Conservation (phyloP, 2,888 invertebrate species). For the Agrotis ipsilon region DNA sequence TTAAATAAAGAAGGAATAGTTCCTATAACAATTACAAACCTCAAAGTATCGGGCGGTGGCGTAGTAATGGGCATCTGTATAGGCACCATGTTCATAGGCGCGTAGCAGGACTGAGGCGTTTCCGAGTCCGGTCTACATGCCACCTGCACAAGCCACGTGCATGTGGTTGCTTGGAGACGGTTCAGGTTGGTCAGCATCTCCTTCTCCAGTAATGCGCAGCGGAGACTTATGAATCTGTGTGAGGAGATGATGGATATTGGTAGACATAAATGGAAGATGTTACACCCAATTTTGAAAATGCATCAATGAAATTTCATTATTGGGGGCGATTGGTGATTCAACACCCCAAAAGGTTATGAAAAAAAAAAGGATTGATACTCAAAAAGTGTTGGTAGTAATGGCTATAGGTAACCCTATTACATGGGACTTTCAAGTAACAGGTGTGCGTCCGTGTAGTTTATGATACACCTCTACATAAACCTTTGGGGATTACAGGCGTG, state of each 20-base stretch:
- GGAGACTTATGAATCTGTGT: conserved; percentile 93
- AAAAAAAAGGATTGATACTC: too few species aligned
- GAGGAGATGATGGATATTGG: too few species aligned
- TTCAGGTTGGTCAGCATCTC: conserved; percentile 93
- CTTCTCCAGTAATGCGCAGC: conserved; percentile 95
- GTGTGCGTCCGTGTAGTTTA: too few species aligned
- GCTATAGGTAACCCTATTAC: too few species aligned
- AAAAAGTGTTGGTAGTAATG: too few species aligned
- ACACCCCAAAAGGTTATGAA: too few species aligned
- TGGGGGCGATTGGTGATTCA: too few species aligned
- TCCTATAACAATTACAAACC: conserved; percentile 79
- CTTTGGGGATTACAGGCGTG: not conserved
- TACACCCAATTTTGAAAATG: too few species aligned
- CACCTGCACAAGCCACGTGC: conserved; percentile 97
- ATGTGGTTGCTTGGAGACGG: conserved; percentile 95
- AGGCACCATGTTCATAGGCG: conserved; percentile 90
- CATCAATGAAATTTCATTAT: too few species aligned
- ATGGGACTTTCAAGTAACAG: too few species aligned
- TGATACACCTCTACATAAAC: not conserved
- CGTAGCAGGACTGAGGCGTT: conserved; percentile 86
- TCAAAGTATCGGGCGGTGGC: conserved; percentile 93
- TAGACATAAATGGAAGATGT: too few species aligned
- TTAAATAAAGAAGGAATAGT: too few species aligned
- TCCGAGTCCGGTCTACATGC: conserved; percentile 89
- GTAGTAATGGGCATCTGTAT: conserved; percentile 92